Evolutionary conservation across 2,888 invertebrate species (phyloP), one percentile per base, ranked within the genome.

Genomic region (Yponomeuta sedellus): DNA sequence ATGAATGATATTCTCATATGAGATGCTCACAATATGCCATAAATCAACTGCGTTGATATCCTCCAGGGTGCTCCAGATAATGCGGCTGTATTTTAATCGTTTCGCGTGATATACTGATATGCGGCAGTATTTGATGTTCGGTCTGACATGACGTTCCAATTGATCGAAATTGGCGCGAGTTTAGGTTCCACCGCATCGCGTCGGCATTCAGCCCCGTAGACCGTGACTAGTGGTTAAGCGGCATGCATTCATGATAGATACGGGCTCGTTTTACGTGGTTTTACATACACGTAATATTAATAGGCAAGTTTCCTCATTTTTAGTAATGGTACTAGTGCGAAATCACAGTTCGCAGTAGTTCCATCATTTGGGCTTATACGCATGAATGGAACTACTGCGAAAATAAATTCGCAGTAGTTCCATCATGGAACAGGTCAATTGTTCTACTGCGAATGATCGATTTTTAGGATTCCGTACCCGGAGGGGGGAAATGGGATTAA

Each of bases 191-290:
- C 25, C 59, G 25, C 22, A 25, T 25, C 59, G 22, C 44, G 16
- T 16, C 22, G 20, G 34, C 34, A 6, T 8, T 34, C 34, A 34
- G 59, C 59, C 20, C 59, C 25, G 22, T 22, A 25, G 22, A 59
- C 22, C 59, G 25, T 59, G 59, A 59, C 20, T 20, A 59, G 59
- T 59, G 59, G 57, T 20, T 12, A 11, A 20, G 11, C 59, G 59
- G 25, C 59, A 59, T 59, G 59, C 59, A 52, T 52, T 16, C 44
- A 59, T 20, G 25, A 59, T 52, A 52, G 44, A 52, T 16, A 52
- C 16, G 4, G 44, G 44, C 16, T 52, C 5, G 16, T 52, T 52
- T 52, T 52, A 52, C 44, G 16, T 52, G 5, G 16, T 52, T 52
- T 52, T 52, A 52, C 44, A 52, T 52, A 16, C 16, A 52, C 44